Evolutionary conservation across 2,113 vertebrate species (phyloP).

Genomic region (human): DNA sequence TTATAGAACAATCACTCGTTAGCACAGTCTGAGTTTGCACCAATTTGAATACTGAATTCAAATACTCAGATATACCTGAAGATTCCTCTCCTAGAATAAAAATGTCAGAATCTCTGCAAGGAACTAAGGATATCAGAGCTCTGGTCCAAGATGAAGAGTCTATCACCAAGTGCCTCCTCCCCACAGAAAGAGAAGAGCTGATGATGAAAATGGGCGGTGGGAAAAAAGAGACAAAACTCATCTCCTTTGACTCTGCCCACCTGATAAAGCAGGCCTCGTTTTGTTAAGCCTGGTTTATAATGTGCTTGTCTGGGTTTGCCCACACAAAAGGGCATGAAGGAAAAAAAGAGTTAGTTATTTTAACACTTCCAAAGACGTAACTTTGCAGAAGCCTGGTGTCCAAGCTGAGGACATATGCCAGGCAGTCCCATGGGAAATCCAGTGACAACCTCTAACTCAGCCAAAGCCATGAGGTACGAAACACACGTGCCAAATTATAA

Average conservation of each 20-base stretch:
- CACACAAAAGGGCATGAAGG: neutral
- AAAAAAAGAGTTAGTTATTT: neutral
- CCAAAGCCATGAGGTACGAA: neutral
- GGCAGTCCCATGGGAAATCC: neutral
- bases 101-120: neutral
- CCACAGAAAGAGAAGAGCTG: neutral
- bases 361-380: neutral
- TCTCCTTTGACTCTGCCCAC: neutral
- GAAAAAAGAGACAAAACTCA: neutral
- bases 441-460: neutral
- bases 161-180: neutral
- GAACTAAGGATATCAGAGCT: neutral
- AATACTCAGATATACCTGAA: neutral
- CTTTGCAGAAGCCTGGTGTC: neutral
- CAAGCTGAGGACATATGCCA: neutral
- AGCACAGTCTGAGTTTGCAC: neutral
- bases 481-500: neutral
- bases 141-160: neutral
- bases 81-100: neutral
- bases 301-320: neutral
- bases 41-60: neutral
- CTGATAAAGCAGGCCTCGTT: neutral
- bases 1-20: neutral
- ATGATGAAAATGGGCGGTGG: too few relatives aligned
- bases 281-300: neutral